phyloP scores from a whole-genome alignment of 1,140 invertebrate genomes.

The Eubasilissa regina region DNA sequence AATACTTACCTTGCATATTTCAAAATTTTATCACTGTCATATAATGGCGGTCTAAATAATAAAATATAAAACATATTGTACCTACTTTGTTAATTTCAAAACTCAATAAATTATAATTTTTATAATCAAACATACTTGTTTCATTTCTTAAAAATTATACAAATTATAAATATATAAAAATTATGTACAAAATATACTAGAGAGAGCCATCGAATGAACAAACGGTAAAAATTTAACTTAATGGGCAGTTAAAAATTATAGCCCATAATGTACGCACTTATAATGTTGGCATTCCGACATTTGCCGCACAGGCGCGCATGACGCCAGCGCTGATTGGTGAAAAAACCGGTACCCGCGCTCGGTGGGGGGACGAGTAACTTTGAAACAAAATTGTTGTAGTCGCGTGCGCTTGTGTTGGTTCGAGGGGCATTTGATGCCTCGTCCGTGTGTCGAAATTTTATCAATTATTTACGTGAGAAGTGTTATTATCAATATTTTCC shows the following conservation, averaged over 20 bases:
- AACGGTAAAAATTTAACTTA: too few relatives aligned
- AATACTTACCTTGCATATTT: too few relatives aligned
- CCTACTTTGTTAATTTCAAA: too few relatives aligned
- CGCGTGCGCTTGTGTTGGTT: slow-evolving; percentile 49
- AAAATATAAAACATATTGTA: too few relatives aligned
- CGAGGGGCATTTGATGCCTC: slow-evolving; percentile 37
- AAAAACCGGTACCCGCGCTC: slow-evolving; percentile 56
- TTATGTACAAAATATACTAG: too few relatives aligned
- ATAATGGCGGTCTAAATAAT: too few relatives aligned
- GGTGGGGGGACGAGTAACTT: slow-evolving; percentile 43
- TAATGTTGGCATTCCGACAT: slow-evolving; percentile 43
- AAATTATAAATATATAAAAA: neutral
- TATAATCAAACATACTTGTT: too few relatives aligned
- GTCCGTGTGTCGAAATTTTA: slow-evolving; percentile 43
- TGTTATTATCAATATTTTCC: slow-evolving; percentile 23
- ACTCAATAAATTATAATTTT: too few relatives aligned
- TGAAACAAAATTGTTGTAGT: slow-evolving; percentile 53
- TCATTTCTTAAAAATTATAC: neutral
- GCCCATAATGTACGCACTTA: slow-evolving; percentile 19
- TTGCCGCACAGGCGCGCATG: slow-evolving; percentile 47
- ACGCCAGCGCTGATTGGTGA: slow-evolving; percentile 54
- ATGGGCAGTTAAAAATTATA: too few relatives aligned
- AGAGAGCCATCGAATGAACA: too few relatives aligned
- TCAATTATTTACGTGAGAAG: slow-evolving; percentile 50
- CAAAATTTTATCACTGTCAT: too few relatives aligned